Evolutionary conservation across 2,888 invertebrate species (phyloP).

Genomic region (Lasioglossum morio): DNA sequence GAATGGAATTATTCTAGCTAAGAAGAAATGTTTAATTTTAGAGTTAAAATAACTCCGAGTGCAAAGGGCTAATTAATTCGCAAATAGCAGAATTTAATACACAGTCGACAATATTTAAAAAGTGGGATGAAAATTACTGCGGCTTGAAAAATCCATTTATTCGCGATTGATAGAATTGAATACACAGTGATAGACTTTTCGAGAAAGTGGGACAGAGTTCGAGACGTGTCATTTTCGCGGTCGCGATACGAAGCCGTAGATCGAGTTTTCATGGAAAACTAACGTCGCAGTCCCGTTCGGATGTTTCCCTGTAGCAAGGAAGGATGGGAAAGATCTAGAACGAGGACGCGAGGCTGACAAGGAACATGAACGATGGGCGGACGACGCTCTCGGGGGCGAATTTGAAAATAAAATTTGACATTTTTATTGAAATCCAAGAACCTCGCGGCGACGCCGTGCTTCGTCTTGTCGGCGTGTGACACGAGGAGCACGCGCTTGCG

Average conservation of each 20-base stretch:
- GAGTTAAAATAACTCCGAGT: too few species aligned
- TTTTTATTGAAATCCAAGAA: slow-evolving; percentile 76
- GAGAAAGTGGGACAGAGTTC: not conserved
- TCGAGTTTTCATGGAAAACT: slow-evolving; percentile 34
- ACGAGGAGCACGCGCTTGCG: slow-evolving; percentile 2
- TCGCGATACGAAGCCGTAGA: not conserved
- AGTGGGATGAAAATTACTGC: too few species aligned
- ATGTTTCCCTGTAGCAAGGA: not conserved
- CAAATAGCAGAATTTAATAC: too few species aligned
- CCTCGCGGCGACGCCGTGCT: slow-evolving; percentile 39
- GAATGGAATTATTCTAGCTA: too few species aligned
- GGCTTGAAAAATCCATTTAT: too few species aligned
- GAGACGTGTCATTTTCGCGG: too few species aligned
- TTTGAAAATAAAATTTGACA: slow-evolving; percentile 77
- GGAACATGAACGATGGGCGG: slow-evolving; percentile 70
- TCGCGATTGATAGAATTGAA: too few species aligned
- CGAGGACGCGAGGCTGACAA: slow-evolving; percentile 52
- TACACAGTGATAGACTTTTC: too few species aligned
- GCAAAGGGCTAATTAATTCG: too few species aligned
- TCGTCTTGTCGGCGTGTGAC: slow-evolving; percentile 45
- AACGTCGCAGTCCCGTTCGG: slow-evolving; percentile 18
- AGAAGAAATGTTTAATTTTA: too few species aligned
- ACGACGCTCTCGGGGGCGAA: slow-evolving; percentile 58
- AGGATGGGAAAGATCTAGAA: slow-evolving; percentile 19
- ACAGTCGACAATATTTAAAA: too few species aligned